These are phyloP conservation scores for Laterallus jamaicensis DNA, from an alignment of 2,113 vertebrate species.

Conservation along the genomic window DNA sequence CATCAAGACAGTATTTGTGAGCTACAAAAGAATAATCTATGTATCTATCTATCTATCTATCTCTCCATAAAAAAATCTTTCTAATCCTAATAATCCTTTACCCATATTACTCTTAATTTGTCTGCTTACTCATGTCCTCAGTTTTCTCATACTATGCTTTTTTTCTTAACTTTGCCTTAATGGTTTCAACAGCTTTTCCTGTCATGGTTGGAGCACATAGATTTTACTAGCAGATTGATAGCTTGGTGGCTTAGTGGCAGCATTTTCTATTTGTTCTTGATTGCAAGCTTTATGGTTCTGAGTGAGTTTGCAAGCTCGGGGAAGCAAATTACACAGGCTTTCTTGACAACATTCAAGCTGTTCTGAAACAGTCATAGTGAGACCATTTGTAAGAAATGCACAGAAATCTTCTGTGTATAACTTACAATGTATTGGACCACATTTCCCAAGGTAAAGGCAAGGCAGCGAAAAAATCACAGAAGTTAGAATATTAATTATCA, in stretches of 20 bases:
- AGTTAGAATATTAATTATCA: neutral
- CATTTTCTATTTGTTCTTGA: neutral
- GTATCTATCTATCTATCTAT: too few relatives aligned
- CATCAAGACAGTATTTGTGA: neutral
- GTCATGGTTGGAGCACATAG: neutral
- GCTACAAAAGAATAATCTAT: neutral
- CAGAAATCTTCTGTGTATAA: neutral
- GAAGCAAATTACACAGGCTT: neutral
- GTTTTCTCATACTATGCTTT: neutral
- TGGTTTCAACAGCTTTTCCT: neutral
- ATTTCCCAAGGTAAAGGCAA: neutral
- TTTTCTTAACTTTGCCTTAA: neutral
- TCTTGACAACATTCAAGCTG: neutral
- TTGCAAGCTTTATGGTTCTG: neutral
- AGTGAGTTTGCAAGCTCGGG: neutral
- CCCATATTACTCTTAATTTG: neutral
- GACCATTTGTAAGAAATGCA: neutral
- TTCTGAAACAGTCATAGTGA: neutral
- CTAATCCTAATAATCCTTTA: neutral
- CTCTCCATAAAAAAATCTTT: neutral
- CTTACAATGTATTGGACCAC: neutral
- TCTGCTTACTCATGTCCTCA: neutral
- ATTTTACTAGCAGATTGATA: neutral
- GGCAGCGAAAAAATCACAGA: neutral
- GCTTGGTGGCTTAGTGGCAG: neutral